Percentiles rank a stretch among this genome's conserved stretches.
Conservation (phyloP, 2,113 vertebrate species). For the Sinocyclocheilus anshuiensis region DNA sequence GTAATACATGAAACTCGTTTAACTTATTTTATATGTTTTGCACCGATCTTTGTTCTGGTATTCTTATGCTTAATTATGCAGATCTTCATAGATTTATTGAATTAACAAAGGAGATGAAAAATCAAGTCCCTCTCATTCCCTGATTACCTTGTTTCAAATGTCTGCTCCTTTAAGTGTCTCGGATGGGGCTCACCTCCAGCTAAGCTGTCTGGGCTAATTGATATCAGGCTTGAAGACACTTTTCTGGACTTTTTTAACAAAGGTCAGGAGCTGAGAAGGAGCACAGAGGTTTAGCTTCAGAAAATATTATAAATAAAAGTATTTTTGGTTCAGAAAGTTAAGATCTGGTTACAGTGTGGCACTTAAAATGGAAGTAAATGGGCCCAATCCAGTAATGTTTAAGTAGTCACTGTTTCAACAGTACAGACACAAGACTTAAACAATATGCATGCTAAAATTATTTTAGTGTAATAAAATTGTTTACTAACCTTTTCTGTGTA, state of each 20-base stretch:
- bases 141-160: neutral
- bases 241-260: neutral
- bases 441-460: neutral
- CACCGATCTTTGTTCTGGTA: neutral
- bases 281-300: neutral
- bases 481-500: no score
- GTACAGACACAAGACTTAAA: neutral
- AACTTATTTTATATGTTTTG: neutral
- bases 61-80: neutral
- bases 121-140: neutral
- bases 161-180: neutral
- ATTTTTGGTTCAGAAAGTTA: neutral
- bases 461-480: neutral
- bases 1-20: neutral
- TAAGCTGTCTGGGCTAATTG: neutral
- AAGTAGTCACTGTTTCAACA: no score
- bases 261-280: neutral
- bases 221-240: neutral
- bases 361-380: no score
- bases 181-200: neutral
- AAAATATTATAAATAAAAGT: neutral
- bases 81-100: neutral
- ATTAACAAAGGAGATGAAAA: neutral
- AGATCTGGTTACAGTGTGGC: neutral
- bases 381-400: no score